Base-by-base conservation (phyloP, 2,113 vertebrate species). In the Embiotoca jacksoni region DNA sequence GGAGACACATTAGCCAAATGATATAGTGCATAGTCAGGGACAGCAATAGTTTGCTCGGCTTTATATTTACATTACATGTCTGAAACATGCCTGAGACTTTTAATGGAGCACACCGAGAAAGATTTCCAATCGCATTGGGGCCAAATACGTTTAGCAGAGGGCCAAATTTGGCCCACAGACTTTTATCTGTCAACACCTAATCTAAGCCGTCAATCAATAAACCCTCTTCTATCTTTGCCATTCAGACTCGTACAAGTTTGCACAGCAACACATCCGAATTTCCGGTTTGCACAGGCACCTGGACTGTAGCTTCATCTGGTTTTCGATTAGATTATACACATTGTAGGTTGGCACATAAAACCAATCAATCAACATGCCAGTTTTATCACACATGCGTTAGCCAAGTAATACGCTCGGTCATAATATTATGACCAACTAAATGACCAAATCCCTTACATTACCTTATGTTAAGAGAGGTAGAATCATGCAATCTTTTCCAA, bases 141-240 rank as follows among this genome's bases (percentile, higher is more conserved):
- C 14, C 13, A 23, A 23, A 23, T 23, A 23, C 23, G 23, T 23
- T 23, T 23, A 23, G 23, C 23, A 23, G 23, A 23, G 23, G 30
- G 13, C 64, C 5, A 60, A 5, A 56, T 78, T 39, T 62, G 47
- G 30, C 15, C 10, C 35, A 41, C 3, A 3, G 31, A 0, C n/a
- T 4, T 47, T 39, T 65, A 47, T 39, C 44, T 39, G 54, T 30
- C 4, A 4, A 70, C 37, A 68, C 37, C 9, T 60, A 31, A 57
- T 57, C 23, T 13, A 44, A 72, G 41, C n/a, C 37, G 81, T 62
- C 46, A 63, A 73, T 85, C 49, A 52, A 63, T 44, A 60, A 16
- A 4, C 14, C 13, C 52, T 1, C 10, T 64, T 47, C 5, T 44
- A 39, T 69, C 58, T 74, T 33, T 61, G 30, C 56, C 55, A 53